Percentiles rank a stretch among this genome's conserved stretches.
Conservation (phyloP, 2,888 invertebrate species). For the Cephus nigrinus region DNA sequence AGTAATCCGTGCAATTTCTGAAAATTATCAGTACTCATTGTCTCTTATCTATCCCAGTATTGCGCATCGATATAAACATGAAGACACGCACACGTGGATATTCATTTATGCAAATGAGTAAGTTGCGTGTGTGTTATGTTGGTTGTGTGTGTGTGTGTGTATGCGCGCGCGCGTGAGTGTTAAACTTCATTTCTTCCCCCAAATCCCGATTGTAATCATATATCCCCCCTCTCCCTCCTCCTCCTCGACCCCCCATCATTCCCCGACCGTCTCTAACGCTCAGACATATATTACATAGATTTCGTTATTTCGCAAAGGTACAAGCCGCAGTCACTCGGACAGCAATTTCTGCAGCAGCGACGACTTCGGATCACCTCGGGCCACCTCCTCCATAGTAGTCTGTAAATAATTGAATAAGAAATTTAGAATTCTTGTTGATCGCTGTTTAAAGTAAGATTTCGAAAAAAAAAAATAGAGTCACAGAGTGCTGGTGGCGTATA, state of each 20-base stretch:
- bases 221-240: neutral
- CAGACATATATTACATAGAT: constrained; percentile 64
- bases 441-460: neutral
- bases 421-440: neutral
- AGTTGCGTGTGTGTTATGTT: neutral
- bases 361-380: constrained; percentile 82
- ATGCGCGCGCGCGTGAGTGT: neutral
- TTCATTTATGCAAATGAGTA: neutral
- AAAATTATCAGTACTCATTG: neutral
- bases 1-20: neutral
- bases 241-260: neutral
- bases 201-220: too few relatives aligned
- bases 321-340: constrained; percentile 76
- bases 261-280: constrained; percentile 21
- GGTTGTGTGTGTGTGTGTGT: too few relatives aligned
- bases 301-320: constrained; percentile 67
- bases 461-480: neutral
- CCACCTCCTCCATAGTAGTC: constrained; percentile 81
- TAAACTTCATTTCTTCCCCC: too few relatives aligned
- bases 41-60: neutral
- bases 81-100: neutral
- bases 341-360: constrained; percentile 88
- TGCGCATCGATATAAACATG: neutral
- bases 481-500: neutral
- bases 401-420: constrained; percentile 62